These are phyloP conservation scores for Indicator maculatus DNA, from an alignment of 2,113 vertebrate genomes.

Conservation along the genomic window DNA sequence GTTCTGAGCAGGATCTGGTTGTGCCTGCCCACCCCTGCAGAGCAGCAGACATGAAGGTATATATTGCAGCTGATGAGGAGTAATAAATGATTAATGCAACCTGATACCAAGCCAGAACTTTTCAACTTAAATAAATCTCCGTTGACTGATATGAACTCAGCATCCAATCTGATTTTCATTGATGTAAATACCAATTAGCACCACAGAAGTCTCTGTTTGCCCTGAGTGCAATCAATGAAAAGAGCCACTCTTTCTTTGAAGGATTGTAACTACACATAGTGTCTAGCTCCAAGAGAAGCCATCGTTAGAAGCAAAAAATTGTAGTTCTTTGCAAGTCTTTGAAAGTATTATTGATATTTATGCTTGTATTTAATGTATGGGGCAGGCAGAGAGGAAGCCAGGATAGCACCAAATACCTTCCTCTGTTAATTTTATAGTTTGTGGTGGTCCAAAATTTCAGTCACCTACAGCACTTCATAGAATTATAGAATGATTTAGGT, in stretches of 20 bases:
- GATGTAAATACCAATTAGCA: neutral
- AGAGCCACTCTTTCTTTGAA: neutral
- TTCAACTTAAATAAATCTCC: neutral
- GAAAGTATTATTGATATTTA: neutral
- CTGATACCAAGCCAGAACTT: neutral
- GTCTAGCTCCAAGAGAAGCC: neutral
- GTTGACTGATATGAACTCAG: neutral
- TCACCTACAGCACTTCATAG: neutral
- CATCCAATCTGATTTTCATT: neutral
- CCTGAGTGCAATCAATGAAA: neutral
- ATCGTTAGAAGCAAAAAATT: neutral
- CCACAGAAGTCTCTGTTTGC: neutral
- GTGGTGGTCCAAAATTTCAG: neutral
- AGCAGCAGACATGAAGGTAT: neutral
- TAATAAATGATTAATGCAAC: neutral
- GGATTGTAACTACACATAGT: neutral
- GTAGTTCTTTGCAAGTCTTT: neutral
- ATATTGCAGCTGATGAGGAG: neutral
- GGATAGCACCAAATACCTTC: neutral
- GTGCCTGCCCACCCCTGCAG: neutral
- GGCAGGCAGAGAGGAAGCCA: neutral
- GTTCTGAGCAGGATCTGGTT: neutral
- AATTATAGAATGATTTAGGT: too few species aligned
- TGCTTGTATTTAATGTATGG: neutral
- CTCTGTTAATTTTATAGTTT: neutral